Conservation (phyloP, 35 echinoderm and acorn worm species). For the Hemicentrotus pulcherrimus region DNA sequence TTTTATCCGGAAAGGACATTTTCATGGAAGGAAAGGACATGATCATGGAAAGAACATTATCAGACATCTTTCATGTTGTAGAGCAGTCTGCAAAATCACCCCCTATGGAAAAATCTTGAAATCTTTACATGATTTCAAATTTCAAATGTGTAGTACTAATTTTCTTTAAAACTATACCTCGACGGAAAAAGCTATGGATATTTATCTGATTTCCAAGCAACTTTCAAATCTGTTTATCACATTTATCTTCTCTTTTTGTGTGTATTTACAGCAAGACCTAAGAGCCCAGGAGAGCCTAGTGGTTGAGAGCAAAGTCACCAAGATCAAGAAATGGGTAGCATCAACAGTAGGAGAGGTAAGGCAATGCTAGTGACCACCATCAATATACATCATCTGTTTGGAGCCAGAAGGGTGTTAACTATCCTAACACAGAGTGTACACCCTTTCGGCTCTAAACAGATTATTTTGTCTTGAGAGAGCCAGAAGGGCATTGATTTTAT, state of each 20-base stretch:
- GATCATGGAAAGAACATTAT: no score
- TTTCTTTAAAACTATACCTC: no score
- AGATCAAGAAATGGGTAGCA: conserved; percentile 65
- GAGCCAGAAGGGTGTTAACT: no score
- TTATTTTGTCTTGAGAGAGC: no score
- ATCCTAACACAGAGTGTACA: no score
- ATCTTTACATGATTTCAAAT: no score
- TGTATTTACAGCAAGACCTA: conserved; percentile 50
- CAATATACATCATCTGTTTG: background rate
- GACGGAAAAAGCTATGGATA: no score
- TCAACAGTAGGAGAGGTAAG: conserved; percentile 53
- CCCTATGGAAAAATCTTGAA: no score
- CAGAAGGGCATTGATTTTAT: no score
- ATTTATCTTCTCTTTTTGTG: background rate
- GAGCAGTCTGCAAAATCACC: background rate
- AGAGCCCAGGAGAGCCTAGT: conserved; percentile 54
- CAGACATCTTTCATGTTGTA: background rate
- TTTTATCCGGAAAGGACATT: background rate
- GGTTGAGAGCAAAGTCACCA: conserved; percentile 54
- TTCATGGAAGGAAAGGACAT: background rate
- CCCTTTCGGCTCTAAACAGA: no score
- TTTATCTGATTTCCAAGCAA: background rate
- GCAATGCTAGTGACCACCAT: background rate
- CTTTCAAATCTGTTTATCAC: background rate
- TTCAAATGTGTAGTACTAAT: no score